Conservation (phyloP, 1,140 invertebrate species). For the Drosophila serrata region DNA sequence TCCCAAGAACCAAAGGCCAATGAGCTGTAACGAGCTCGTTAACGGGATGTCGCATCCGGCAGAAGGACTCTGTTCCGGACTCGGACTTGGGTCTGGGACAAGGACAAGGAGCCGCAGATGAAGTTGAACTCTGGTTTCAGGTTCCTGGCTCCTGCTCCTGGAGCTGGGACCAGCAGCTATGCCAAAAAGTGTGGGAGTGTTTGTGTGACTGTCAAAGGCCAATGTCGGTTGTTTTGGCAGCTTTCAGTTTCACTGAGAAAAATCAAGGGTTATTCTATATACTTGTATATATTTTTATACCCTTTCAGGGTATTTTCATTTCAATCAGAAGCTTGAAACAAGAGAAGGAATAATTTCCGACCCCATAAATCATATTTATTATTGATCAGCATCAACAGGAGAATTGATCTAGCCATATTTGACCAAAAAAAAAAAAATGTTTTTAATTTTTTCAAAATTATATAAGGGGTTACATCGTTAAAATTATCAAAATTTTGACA, state of each 20-base stretch:
- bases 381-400: too few relatives aligned
- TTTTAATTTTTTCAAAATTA: too few relatives aligned
- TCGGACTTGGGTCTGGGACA: background rate
- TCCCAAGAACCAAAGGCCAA: constrained; percentile 37
- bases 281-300: too few relatives aligned
- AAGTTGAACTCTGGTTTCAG: background rate
- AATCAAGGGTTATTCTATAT: background rate
- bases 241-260: constrained; percentile 7
- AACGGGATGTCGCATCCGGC: constrained; percentile 14
- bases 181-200: constrained; percentile 7
- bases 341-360: too few relatives aligned
- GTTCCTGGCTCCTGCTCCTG: too few relatives aligned
- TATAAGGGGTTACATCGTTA: too few relatives aligned
- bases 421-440: too few relatives aligned
- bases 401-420: too few relatives aligned
- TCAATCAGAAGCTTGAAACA: too few relatives aligned
- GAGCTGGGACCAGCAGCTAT: background rate
- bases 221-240: constrained; percentile 24
- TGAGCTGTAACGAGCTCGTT: constrained; percentile 68
- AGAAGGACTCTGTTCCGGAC: background rate
- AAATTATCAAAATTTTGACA: too few relatives aligned
- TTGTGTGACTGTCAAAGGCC: constrained; percentile 12
- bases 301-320: too few relatives aligned
- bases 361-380: too few relatives aligned
- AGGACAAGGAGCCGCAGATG: background rate